Evolutionary conservation across 2,888 invertebrate species (phyloP).

Genomic region (Drosophila stalkeri): DNA sequence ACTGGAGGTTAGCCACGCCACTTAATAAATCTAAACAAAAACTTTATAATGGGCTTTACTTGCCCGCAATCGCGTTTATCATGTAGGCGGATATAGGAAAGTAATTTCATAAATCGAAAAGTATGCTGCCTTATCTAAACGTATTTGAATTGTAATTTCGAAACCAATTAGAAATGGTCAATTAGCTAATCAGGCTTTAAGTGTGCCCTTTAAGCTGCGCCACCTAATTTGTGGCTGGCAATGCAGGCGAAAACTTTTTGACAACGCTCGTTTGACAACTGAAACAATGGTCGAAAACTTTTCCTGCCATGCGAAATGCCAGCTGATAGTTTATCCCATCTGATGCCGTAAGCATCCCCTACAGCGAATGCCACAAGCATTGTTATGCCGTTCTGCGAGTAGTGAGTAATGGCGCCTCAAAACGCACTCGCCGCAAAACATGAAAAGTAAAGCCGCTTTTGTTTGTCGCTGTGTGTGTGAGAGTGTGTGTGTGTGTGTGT

Average conservation of each 20-base stretch:
- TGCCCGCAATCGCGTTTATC: too few relatives aligned
- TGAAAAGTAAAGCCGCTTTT: slow-evolving; percentile 68
- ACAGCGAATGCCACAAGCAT: slow-evolving; percentile 12
- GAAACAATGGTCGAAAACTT: slow-evolving; percentile 64
- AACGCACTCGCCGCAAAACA: slow-evolving; percentile 75
- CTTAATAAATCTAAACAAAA: too few relatives aligned
- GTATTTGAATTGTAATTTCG: slow-evolving; percentile 2
- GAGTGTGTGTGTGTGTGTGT: background rate
- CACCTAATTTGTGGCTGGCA: slow-evolving; percentile 38
- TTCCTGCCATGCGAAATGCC: slow-evolving; percentile 28
- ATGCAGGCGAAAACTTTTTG: slow-evolving; percentile 49
- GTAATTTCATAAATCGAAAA: too few relatives aligned
- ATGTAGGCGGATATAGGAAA: too few relatives aligned
- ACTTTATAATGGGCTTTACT: too few relatives aligned
- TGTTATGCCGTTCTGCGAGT: slow-evolving; percentile 25
- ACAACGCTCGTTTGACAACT: slow-evolving; percentile 60
- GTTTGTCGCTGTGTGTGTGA: slow-evolving; percentile 46
- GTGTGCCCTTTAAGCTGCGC: slow-evolving; percentile 22
- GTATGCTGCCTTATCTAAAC: slow-evolving; percentile 25
- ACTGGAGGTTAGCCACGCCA: too few relatives aligned
- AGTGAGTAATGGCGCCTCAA: slow-evolving; percentile 79
- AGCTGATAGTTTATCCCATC: slow-evolving; percentile 49
- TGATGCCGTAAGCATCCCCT: background rate
- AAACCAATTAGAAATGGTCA: slow-evolving; percentile 53
- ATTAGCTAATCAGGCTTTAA: slow-evolving; percentile 67